Percentiles rank a stretch among this genome's conserved stretches.
Conservation (phyloP, 1,140 invertebrate species). For the Nilaparvata lugens region DNA sequence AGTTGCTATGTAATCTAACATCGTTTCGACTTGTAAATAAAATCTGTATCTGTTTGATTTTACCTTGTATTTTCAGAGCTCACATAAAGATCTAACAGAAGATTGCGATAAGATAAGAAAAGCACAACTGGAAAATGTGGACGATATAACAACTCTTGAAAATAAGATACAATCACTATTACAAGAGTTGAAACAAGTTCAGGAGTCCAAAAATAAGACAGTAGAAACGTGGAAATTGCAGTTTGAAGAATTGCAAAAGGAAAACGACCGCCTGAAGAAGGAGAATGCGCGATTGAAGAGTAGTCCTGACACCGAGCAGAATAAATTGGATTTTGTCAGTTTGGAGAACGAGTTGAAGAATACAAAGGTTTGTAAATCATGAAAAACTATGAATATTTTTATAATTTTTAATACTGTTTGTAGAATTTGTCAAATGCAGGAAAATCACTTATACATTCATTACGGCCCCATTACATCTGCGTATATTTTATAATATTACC, state of each 20-base stretch:
- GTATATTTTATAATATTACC: no score
- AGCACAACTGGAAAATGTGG: conserved; percentile 8
- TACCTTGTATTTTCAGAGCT: conserved; percentile 12
- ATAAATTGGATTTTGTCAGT: no score
- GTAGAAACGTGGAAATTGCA: neutral
- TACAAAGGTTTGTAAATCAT: no score
- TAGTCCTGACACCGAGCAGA: neutral
- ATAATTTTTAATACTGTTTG: no score
- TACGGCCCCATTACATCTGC: no score
- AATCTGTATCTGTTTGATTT: conserved; percentile 33
- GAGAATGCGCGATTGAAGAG: neutral
- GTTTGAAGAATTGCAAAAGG: neutral
- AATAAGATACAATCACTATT: conserved; percentile 3
- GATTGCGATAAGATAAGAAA: conserved; percentile 12
- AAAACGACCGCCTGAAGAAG: neutral
- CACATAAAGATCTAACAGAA: conserved; percentile 15
- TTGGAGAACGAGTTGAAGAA: no score
- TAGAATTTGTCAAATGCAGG: no score
- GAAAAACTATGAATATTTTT: no score
- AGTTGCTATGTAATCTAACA: no score
- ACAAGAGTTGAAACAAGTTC: conserved; percentile 7
- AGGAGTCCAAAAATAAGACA: conserved; percentile 5
- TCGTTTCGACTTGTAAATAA: no score
- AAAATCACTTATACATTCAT: no score
- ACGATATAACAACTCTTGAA: conserved; percentile 8